Conservation (phyloP, 2,113 vertebrate species). For the Chionis minor region DNA sequence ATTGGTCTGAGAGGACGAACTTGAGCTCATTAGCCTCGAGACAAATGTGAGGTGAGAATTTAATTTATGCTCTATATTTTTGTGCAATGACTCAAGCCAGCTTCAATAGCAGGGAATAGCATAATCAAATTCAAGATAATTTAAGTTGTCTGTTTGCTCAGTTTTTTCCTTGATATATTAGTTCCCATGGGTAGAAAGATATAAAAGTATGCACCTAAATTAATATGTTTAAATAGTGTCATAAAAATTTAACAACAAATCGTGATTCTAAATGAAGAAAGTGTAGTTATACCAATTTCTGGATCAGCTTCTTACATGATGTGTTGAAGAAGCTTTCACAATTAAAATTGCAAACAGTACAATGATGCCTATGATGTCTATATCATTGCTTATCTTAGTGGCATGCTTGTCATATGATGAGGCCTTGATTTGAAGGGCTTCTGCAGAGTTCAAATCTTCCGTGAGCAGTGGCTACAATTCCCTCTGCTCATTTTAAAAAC, state of each 20-base stretch:
- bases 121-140: not conserved
- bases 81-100: not conserved
- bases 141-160: not conserved
- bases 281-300: not conserved
- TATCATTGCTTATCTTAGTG: not conserved
- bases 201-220: not conserved
- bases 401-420: not conserved
- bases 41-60: not conserved
- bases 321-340: not conserved
- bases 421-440: not conserved
- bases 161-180: not conserved
- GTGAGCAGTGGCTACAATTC: not conserved
- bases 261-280: not conserved
- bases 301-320: not conserved
- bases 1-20: not conserved
- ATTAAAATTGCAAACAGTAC: not conserved
- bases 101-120: not conserved
- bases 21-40: not conserved
- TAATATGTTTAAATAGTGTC: not conserved
- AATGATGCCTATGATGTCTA: not conserved
- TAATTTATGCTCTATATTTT: not conserved
- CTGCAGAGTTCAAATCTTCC: not conserved
- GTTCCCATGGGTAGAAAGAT: not conserved
- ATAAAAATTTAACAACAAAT: not conserved
- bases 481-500: not conserved